Base-by-base conservation (phyloP, 2,797 vertebrate genomes). In the Denticeps clupeoides region DNA sequence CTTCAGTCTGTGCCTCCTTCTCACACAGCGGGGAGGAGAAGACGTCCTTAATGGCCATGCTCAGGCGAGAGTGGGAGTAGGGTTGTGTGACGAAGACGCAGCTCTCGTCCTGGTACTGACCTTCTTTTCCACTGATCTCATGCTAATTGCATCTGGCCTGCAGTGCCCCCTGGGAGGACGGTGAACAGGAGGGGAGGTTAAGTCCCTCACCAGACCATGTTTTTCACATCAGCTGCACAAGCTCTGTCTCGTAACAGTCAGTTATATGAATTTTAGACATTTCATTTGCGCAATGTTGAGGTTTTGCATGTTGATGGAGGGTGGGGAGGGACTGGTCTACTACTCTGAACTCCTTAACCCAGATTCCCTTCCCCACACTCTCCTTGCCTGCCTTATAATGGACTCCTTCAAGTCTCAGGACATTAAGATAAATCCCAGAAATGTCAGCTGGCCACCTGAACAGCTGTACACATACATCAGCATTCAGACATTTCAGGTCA, bases 101-200 rank as follows among this genome's bases (percentile, higher is more conserved):
- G 26, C 5, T 21, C 28, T 29, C 15, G 24, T 32, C 16, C 23
- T 33, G 54, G 22, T 18, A 11, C n/a, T 48, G 23, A 53, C 56
- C 51, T 55, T 41, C 37, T 60, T 53, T 58, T 60, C 57, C 57
- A 44, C 52, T 71, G 62, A 75, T 63, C 64, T 77, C 63, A 68
- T 70, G 53, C 59, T 62, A 53, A 62, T 59, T 67, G 59, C 60
- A 71, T 69, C 55, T 72, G 61, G 59, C 59, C 62, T 70, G 42
- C 40, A 62, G 51, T 44, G 55, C 54, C 68, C 53, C 65, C 56
- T 35, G 33, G 35, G 16, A 16, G 4, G 25, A 25, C 25, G 35
- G 8, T 28, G n/a, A 24, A 23, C 43, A 43, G 43, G 40, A 37
- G 33, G 28, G 21, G 51, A 56, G 52, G 23, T 58, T 41, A 60